Base-by-base conservation (phyloP, 2,888 invertebrate genomes). In the Chamaedrilus cognettii region DNA sequence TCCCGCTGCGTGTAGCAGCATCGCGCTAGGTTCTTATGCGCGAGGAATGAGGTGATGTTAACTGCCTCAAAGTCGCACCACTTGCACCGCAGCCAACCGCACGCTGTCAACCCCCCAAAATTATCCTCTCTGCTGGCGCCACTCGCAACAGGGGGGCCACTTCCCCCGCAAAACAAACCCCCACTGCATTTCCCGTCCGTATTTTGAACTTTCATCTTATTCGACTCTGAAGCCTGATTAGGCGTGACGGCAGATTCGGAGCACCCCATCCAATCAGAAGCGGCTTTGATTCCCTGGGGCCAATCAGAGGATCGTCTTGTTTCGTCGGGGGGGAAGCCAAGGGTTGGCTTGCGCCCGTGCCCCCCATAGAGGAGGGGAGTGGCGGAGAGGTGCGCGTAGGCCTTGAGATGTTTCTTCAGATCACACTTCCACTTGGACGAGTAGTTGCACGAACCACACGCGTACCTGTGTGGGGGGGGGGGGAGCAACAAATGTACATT, bases 381-480 rank as follows among this genome's bases (percentile, higher is more conserved):
- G 28, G 68, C 70, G 2, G 72, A 35, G 19, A 35, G 30, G 59
- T 82, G 82, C 60, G 77, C 76, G 70, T 81, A 81, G 42, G 79
- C 78, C 60, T 75, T 75, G 67, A 79, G 76, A 69, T 82, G 82
- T 64, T 82, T 82, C 72, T 82, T 82, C 50, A 82, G 70, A 69
- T 82, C 82, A 70, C 81, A 81, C 64, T 81, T 82, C 82, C 82
- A 82, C 62, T 80, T 76, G 23, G 80, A 78, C 56, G 79, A 77
- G 70, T 82, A 82, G 7, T 78, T 78, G 74, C 82, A 82, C 32
- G 77, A 75, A 19, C 73, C 70, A 67, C 82, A 82, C 31, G 69
- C 74, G 68, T 64, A 42, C 19, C 42, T 42, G 42, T 19, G 42
- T 42, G 19, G n/a, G n/a, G n/a, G n/a, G n/a, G n/a, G n/a, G n/a